These are phyloP conservation scores for Clunio marinus DNA, from an alignment of 2,888 invertebrate species.

Conservation along the genomic window DNA sequence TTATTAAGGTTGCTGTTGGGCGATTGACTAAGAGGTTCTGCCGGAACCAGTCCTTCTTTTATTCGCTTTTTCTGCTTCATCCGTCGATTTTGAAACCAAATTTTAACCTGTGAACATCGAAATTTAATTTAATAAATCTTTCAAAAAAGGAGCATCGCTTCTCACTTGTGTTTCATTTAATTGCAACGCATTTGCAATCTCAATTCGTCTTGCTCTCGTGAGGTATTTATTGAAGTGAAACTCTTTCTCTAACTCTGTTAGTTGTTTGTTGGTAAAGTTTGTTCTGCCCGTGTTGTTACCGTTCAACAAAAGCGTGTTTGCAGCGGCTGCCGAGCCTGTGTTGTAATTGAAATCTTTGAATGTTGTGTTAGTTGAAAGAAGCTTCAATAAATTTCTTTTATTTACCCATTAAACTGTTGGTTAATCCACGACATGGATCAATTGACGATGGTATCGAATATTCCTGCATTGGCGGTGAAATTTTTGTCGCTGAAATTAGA, in stretches of 20 bases:
- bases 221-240: constrained; percentile 99
- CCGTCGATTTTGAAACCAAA: constrained; percentile 97
- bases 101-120: constrained; percentile 63
- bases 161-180: constrained; percentile 88
- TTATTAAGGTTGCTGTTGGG: constrained; percentile 44
- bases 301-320: constrained; percentile 45
- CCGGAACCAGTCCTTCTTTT: constrained; percentile 81
- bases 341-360: constrained; percentile 27
- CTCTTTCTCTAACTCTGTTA: constrained; percentile 98
- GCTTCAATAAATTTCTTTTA: not conserved
- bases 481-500: constrained; percentile 59
- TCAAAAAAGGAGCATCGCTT: not conserved
- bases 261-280: constrained; percentile 98
- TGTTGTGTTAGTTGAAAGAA: not conserved
- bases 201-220: constrained; percentile 92
- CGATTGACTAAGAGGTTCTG: constrained; percentile 56
- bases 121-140: constrained; percentile 4
- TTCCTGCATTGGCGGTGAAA: constrained; percentile 57
- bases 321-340: constrained; percentile 16
- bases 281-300: constrained; percentile 88
- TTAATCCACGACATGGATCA: constrained; percentile 49
- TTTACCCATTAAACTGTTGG: constrained; percentile 44
- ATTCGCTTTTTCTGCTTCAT: constrained; percentile 98
- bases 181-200: constrained; percentile 93
- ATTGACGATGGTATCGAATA: constrained; percentile 50